Conservation (phyloP, 2,797 vertebrate genomes). For the Onychomys arenicola region DNA sequence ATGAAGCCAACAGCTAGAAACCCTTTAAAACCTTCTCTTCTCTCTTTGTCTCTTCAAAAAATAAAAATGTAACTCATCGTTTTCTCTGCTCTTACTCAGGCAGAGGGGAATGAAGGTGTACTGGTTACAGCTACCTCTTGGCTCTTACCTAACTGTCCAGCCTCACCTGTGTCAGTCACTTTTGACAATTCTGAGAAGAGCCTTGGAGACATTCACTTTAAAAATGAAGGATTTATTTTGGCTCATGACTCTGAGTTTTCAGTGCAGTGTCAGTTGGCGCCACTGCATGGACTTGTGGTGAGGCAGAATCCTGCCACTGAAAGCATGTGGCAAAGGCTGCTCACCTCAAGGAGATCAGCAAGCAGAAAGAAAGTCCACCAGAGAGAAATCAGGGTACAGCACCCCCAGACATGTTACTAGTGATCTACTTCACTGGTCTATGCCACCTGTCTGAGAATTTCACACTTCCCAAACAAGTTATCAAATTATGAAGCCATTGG, state of each 20-base stretch:
- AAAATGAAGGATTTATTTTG: background rate
- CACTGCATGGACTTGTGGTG: background rate
- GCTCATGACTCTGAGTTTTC: background rate
- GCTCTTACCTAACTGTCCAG: background rate
- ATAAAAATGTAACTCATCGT: background rate
- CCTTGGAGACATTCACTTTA: background rate
- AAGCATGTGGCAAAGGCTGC: background rate
- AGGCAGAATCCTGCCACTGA: background rate
- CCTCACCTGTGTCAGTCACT: no score
- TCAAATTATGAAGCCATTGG: background rate
- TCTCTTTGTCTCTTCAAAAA: background rate
- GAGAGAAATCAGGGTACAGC: no score
- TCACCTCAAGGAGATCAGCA: background rate
- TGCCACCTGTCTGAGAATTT: background rate
- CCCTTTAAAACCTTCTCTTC: background rate
- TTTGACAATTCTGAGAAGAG: no score
- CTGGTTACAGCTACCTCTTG: background rate
- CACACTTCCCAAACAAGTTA: background rate
- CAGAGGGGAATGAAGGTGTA: background rate
- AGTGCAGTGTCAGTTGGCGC: no score
- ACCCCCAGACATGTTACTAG: background rate
- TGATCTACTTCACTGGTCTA: no score
- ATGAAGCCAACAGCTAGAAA: background rate
- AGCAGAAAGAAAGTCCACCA: background rate
- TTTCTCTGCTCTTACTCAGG: background rate